Conservation (phyloP, 2,113 vertebrate species). For the Melanerpes formicivorus region DNA sequence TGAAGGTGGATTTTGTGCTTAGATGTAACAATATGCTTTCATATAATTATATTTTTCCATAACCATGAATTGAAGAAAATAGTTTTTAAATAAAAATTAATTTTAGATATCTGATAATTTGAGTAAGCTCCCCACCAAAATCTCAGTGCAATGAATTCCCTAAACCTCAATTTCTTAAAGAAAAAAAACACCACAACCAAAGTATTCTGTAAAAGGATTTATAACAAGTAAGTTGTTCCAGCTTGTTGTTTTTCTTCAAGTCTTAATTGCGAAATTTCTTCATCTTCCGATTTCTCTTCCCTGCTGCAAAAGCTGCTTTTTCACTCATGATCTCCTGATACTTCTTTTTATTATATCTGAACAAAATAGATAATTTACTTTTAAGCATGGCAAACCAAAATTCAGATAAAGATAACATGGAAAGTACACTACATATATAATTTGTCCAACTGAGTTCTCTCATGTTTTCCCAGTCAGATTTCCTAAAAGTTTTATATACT, state of each 20-base stretch:
- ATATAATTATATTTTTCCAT: background rate
- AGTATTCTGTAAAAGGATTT: constrained; percentile 37
- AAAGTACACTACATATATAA: background rate
- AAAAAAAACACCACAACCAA: constrained; percentile 20
- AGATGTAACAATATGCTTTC: background rate
- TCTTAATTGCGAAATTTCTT: constrained; percentile 86
- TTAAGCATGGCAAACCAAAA: constrained; percentile 24
- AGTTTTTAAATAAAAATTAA: background rate
- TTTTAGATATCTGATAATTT: background rate
- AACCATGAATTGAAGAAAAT: background rate
- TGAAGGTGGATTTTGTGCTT: background rate
- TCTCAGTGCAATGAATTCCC: background rate
- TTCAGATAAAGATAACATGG: constrained; percentile 25
- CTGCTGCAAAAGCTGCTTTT: constrained; percentile 85
- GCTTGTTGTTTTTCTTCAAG: constrained; percentile 38
- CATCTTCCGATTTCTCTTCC: constrained; percentile 89
- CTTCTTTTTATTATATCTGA: constrained; percentile 92
- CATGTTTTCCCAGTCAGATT: background rate
- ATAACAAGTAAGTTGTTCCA: constrained; percentile 38
- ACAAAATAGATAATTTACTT: constrained; percentile 67
- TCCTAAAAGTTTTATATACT: background rate
- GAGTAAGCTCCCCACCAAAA: background rate
- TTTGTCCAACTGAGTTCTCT: background rate
- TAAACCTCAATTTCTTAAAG: constrained; percentile 15
- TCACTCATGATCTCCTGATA: constrained; percentile 89